Evolutionary conservation across 2,113 vertebrate species (phyloP).

Genomic region (Festucalex cinctus): DNA sequence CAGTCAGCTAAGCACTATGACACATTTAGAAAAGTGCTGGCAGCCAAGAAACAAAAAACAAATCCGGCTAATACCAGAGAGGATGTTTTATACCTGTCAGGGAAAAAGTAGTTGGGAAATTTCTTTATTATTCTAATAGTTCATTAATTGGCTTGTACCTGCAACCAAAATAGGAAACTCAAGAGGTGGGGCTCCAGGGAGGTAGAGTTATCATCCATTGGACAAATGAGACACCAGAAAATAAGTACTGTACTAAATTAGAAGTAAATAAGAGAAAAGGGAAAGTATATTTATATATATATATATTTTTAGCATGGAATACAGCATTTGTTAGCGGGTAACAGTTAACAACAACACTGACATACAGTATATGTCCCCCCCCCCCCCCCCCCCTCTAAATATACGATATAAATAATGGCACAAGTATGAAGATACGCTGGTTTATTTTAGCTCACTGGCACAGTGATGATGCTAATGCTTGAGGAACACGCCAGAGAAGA

Average conservation of each 20-base stretch:
- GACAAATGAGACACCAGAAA: too few species aligned
- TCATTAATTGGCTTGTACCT: not conserved
- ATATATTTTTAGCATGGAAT: not conserved
- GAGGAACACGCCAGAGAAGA: not conserved
- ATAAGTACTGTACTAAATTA: too few species aligned
- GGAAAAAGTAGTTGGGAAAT: conserved; percentile 31
- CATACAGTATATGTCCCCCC: too few species aligned
- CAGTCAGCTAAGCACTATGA: conserved; percentile 40
- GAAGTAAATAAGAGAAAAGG: too few species aligned
- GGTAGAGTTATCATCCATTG: too few species aligned
- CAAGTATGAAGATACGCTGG: not conserved
- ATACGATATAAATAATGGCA: conserved; percentile 5
- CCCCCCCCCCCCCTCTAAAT: too few species aligned
- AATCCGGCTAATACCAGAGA: conserved; percentile 32
- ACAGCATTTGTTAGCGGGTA: not conserved
- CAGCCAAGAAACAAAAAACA: conserved; percentile 38
- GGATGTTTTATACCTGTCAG: conserved; percentile 16
- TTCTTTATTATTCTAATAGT: not conserved
- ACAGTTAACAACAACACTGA: not conserved
- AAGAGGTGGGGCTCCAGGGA: too few species aligned
- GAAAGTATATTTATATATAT: too few species aligned
- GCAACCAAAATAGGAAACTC: not conserved
- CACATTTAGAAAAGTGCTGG: conserved; percentile 41
- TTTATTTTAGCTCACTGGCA: not conserved
- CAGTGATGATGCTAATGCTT: not conserved